Percentiles rank a stretch among this genome's conserved stretches.
Conservation (phyloP, 2,797 vertebrate species). For the Lagodon rhomboides region DNA sequence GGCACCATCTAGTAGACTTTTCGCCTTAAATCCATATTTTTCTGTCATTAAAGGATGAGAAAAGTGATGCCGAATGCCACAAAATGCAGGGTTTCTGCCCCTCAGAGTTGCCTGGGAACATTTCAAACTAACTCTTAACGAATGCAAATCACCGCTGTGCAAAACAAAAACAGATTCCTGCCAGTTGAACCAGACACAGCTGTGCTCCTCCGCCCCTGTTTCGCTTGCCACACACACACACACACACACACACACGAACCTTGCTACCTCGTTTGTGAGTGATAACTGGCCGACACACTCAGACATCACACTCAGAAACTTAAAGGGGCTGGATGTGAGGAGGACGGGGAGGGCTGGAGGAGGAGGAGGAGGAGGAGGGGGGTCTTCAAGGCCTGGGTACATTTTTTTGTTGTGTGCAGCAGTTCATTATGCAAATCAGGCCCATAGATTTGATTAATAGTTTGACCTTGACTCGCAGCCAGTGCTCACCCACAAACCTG, state of each 20-base stretch:
- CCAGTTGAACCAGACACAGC: slow-evolving; percentile 62
- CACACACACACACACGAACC: slow-evolving; percentile 26
- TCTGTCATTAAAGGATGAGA: slow-evolving; percentile 13
- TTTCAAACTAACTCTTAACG: slow-evolving; percentile 24
- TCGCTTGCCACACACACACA: slow-evolving; percentile 38
- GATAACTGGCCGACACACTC: slow-evolving; percentile 37
- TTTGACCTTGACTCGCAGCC: slow-evolving; percentile 73
- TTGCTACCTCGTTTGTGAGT: slow-evolving; percentile 33
- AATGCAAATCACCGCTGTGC: slow-evolving; percentile 59
- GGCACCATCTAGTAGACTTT: slow-evolving; percentile 4
- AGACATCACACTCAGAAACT: slow-evolving; percentile 49
- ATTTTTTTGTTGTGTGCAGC: slow-evolving; percentile 42
- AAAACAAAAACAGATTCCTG: slow-evolving; percentile 61
- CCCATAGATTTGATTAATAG: slow-evolving; percentile 73
- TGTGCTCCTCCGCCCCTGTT: slow-evolving; percentile 49
- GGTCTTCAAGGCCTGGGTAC: slow-evolving; percentile 23
- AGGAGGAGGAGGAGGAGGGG: no score
- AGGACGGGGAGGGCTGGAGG: no score
- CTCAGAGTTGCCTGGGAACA: slow-evolving; percentile 26
- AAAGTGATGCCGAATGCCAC: slow-evolving; percentile 19
- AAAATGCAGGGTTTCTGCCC: slow-evolving; percentile 6
- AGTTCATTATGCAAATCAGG: slow-evolving; percentile 75
- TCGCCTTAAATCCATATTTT: slow-evolving; percentile 8
- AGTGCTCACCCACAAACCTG: slow-evolving; percentile 41
- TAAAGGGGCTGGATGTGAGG: slow-evolving; percentile 37